Evolutionary conservation across 2,888 invertebrate genomes (phyloP).

Genomic region (Eristalis tenax): DNA sequence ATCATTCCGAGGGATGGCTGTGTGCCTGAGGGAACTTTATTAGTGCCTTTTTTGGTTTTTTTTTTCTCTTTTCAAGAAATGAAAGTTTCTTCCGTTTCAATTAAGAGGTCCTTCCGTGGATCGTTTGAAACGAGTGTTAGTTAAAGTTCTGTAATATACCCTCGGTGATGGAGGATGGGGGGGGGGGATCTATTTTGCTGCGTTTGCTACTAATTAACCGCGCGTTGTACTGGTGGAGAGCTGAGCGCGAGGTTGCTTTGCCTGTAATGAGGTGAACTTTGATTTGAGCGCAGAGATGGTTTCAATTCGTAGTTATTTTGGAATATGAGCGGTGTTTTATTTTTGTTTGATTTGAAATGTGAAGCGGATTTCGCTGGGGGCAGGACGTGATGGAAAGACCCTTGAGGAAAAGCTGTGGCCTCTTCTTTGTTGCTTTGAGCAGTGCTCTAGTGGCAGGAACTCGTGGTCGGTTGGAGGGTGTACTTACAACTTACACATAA

Average conservation of each 20-base stretch:
- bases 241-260: neutral
- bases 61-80: neutral
- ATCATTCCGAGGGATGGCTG: neutral
- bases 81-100: constrained; percentile 27
- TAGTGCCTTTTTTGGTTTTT: neutral
- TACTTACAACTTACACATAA: too few relatives aligned
- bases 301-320: neutral
- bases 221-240: neutral
- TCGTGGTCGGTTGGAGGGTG: too few relatives aligned
- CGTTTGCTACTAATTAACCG: neutral
- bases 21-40: neutral
- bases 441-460: too few relatives aligned
- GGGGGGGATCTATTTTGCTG: neutral
- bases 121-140: constrained; percentile 3
- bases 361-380: too few relatives aligned
- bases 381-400: too few relatives aligned
- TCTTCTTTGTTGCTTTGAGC: too few relatives aligned
- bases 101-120: constrained; percentile 11
- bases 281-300: neutral
- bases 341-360: too few relatives aligned
- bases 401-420: too few relatives aligned
- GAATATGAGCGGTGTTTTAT: too few relatives aligned
- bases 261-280: neutral
- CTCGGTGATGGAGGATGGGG: neutral
- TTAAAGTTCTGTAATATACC: neutral